Base-by-base conservation (phyloP, 2,888 invertebrate genomes). In the Metopia argyrocephala region DNA sequence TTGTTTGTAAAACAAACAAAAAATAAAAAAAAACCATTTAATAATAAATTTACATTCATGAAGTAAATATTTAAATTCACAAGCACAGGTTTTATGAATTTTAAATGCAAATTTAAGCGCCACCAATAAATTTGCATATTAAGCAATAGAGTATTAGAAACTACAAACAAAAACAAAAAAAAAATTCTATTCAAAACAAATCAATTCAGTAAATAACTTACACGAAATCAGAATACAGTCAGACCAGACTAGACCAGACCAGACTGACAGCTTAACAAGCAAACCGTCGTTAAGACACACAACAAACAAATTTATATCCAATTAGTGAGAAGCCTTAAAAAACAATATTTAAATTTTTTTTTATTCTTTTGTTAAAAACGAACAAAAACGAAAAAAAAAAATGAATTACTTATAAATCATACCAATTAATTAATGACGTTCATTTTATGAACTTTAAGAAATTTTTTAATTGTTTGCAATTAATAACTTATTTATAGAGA, bases 381-480 rank as follows among this genome's bases (percentile, higher is more conserved):
- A 31, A 15, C 38, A 38, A 15, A 0, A 2, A 38, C 7, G 12
- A 31, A 31, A 12, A 3, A 7, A 7, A 20, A 48, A 48, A 12
- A 31, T 12, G 12, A 31, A 31, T 56, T 45, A 52, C 61, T 57
- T 52, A 57, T 59, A 65, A 65, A 76, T 65, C 64, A 76, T 70
- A 59, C 56, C 74, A 74, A 74, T 78, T 74, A 81, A 78, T 74
- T 61, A 81, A 62, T 70, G 73, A 50, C 76, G 27, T 78, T 81
- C 74, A 69, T 78, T n/a, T 80, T 62, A 62, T 65, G 69, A 52
- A 81, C 78, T 78, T 78, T 68, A 73, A 66, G 59, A 54, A 62
- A 62, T 12, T 18, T 61, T 69, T 74, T 74, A 78, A 81, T 78
- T 81, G 78, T 78, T 70, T 81, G 74, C 74, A 78, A 74, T 81